Conservation (phyloP, 2,888 invertebrate species). For the Eutolmus rufibarbis region DNA sequence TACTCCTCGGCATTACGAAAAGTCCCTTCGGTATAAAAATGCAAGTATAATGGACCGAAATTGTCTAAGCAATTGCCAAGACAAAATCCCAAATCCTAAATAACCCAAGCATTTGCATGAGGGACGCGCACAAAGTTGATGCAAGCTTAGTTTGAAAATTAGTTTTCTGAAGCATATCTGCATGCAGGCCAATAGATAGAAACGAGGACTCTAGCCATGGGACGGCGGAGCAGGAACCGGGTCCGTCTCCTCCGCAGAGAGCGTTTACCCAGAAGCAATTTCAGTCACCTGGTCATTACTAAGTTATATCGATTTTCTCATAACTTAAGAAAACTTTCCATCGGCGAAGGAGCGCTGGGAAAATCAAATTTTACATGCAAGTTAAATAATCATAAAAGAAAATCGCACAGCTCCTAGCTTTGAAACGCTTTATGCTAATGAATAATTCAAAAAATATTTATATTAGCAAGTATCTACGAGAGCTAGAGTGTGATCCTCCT, state of each 20-base stretch:
- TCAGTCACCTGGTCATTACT: slow-evolving; percentile 40
- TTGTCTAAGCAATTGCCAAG: slow-evolving; percentile 29
- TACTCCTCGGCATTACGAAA: not conserved
- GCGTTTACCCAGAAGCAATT: slow-evolving; percentile 37
- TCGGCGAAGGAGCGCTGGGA: not conserved
- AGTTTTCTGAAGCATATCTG: slow-evolving; percentile 30
- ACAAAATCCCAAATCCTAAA: slow-evolving; percentile 4
- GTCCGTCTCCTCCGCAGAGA: not conserved
- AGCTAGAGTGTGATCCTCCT: not conserved
- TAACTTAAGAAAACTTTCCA: slow-evolving; percentile 26
- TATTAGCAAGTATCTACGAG: not conserved
- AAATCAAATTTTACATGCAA: slow-evolving; percentile 39
- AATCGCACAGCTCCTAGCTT: slow-evolving; percentile 5
- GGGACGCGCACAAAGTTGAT: slow-evolving; percentile 19
- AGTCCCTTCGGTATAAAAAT: slow-evolving; percentile 6
- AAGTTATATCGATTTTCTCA: slow-evolving; percentile 39
- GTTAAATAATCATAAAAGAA: slow-evolving; percentile 31
- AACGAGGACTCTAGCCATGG: slow-evolving; percentile 6
- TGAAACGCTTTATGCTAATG: slow-evolving; percentile 17
- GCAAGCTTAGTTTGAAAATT: slow-evolving; percentile 30
- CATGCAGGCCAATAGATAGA: slow-evolving; percentile 29
- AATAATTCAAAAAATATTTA: slow-evolving; percentile 28
- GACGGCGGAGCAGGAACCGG: not conserved
- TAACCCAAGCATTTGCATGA: slow-evolving; percentile 20
- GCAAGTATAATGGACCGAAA: slow-evolving; percentile 4